Conservation (phyloP, 2,113 vertebrate genomes). For the Tautogolabrus adspersus region DNA sequence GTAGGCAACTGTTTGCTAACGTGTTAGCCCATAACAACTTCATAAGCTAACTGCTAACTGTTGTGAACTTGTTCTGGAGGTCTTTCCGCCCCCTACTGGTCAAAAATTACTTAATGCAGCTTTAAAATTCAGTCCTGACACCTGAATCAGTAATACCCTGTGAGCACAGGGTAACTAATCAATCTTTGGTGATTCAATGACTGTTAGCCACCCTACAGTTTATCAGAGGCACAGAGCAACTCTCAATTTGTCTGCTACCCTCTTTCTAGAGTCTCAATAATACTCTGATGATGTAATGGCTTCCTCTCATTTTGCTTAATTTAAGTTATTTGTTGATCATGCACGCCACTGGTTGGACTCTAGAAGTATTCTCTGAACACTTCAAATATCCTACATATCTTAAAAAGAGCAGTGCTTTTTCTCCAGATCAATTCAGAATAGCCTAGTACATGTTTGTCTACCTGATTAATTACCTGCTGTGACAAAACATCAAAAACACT, state of each 20-base stretch:
- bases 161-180: conserved; percentile 50
- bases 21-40: conserved; percentile 75
- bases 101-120: conserved; percentile 74
- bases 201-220: conserved; percentile 67
- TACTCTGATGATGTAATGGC: conserved; percentile 57
- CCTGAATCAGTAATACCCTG: conserved; percentile 60
- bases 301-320: conserved; percentile 58
- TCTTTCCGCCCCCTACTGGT: conserved; percentile 82
- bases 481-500: conserved; percentile 21
- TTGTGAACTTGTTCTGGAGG: conserved; percentile 76
- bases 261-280: conserved; percentile 67
- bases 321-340: conserved; percentile 75
- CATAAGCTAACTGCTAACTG: conserved; percentile 76
- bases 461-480: conserved; percentile 13
- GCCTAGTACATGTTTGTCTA: no score
- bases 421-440: neutral
- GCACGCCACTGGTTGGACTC: conserved; percentile 69
- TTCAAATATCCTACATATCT: conserved; percentile 22
- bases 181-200: conserved; percentile 62
- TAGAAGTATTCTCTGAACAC: conserved; percentile 40
- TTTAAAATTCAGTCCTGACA: conserved; percentile 70
- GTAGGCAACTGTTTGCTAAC: conserved; percentile 82
- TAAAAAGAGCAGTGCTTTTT: conserved; percentile 28
- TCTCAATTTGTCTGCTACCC: conserved; percentile 82
- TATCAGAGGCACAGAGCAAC: conserved; percentile 78